Evolutionary conservation across 2,888 invertebrate species (phyloP).

Genomic region (Megastigmus dorsalis): DNA sequence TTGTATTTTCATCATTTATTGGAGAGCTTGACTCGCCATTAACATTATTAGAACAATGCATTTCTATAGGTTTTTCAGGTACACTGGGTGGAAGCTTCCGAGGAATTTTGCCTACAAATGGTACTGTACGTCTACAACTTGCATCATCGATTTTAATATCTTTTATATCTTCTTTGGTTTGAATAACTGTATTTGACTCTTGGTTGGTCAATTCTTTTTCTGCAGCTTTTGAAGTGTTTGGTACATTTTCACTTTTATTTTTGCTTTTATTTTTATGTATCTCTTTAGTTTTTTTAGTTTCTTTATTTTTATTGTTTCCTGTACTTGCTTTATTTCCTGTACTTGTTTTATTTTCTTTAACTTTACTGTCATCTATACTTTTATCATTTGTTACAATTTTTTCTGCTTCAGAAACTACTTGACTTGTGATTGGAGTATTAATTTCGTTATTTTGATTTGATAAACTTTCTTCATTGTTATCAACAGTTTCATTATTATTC

Average conservation of each 20-base stretch:
- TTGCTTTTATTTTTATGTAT: background rate
- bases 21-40: too few species aligned
- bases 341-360: background rate
- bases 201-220: constrained; percentile 7
- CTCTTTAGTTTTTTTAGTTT: background rate
- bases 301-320: background rate
- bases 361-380: background rate
- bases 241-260: background rate
- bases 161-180: constrained; percentile 46
- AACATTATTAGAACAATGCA: constrained; percentile 3
- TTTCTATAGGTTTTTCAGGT: constrained; percentile 13
- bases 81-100: background rate
- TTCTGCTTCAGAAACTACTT: background rate
- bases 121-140: constrained; percentile 40
- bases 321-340: background rate
- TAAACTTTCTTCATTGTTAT: background rate
- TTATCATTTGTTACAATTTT: background rate
- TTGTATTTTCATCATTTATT: constrained; percentile 4
- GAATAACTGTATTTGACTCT: constrained; percentile 23
- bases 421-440: background rate
- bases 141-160: constrained; percentile 10
- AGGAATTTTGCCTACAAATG: constrained; percentile 42
- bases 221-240: background rate
- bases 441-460: constrained; percentile 3
- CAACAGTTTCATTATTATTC: constrained; percentile 18